Evolutionary conservation across 2,888 invertebrate species (phyloP).

Genomic region (Idaea biselata): DNA sequence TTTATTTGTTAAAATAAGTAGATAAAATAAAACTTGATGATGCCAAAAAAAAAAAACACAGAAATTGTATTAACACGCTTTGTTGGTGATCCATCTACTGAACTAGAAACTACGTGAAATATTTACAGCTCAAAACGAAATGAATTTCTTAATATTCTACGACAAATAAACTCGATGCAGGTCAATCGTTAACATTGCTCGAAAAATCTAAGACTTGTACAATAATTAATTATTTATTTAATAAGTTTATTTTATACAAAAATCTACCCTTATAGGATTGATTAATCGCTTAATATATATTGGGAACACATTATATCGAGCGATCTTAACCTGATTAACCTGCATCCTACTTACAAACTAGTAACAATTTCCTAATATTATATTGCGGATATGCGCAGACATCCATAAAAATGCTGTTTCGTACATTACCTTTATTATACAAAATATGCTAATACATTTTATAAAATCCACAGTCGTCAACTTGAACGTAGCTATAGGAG

Average conservation of each 20-base stretch:
- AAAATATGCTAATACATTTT: slow-evolving; percentile 41
- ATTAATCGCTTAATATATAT: slow-evolving; percentile 40
- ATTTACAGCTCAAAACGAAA: slow-evolving; percentile 74
- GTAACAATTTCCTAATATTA: slow-evolving; percentile 51
- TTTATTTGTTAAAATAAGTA: slow-evolving; percentile 80
- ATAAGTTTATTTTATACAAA: slow-evolving; percentile 46
- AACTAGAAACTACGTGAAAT: slow-evolving; percentile 66
- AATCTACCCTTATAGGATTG: slow-evolving; percentile 53
- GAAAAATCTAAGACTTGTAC: slow-evolving; percentile 34
- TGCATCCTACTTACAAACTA: slow-evolving; percentile 55
- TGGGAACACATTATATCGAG: slow-evolving; percentile 59
- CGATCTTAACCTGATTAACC: slow-evolving; percentile 70
- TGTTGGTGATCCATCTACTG: slow-evolving; percentile 63
- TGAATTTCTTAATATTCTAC: slow-evolving; percentile 49
- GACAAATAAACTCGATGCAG: slow-evolving; percentile 63
- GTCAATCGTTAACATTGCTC: slow-evolving; percentile 68
- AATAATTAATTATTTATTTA: slow-evolving; percentile 41
- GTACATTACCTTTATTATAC: slow-evolving; percentile 45
- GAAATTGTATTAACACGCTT: slow-evolving; percentile 69
- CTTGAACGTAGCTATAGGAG: slow-evolving; percentile 28
- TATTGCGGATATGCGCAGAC: slow-evolving; percentile 49
- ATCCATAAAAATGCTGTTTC: slow-evolving; percentile 53
- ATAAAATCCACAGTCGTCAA: slow-evolving; percentile 38
- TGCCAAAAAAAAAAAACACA: slow-evolving; percentile 76
- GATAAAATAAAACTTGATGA: slow-evolving; percentile 78